Conservation (phyloP, 1,140 invertebrate genomes). For the Copidosoma floridanum region DNA sequence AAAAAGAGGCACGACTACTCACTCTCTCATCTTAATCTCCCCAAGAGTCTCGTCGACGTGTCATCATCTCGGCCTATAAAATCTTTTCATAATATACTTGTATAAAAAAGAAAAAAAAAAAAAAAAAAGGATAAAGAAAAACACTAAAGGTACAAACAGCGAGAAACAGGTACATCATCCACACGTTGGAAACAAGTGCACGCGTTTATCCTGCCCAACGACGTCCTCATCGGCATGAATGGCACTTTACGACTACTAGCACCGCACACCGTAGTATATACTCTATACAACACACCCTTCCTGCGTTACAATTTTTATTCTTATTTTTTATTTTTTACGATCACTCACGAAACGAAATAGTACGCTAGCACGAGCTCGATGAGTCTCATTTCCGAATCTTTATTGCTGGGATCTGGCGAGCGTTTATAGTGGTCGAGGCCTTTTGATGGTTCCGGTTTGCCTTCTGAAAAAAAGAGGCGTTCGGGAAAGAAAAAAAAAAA, state of each 20-base stretch:
- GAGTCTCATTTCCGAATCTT: constrained; percentile 41
- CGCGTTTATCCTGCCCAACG: not conserved
- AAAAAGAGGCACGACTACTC: not conserved
- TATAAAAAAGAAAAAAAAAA: too few relatives aligned
- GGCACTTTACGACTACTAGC: constrained; percentile 44
- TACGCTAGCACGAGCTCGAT: constrained; percentile 22
- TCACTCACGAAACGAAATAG: constrained; percentile 3
- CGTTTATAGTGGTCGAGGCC: constrained; percentile 7
- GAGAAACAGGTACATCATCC: constrained; percentile 8
- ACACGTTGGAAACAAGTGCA: not conserved
- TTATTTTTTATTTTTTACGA: constrained; percentile 8
- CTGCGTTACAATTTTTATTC: not conserved
- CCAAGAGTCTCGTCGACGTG: not conserved
- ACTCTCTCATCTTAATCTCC: not conserved
- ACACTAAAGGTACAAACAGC: not conserved
- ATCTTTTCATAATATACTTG: too few relatives aligned
- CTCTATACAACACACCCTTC: constrained; percentile 2
- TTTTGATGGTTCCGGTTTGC: constrained; percentile 2
- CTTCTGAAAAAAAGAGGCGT: too few relatives aligned
- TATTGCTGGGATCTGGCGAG: constrained; percentile 32
- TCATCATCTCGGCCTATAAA: too few relatives aligned
- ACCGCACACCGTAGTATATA: too few relatives aligned
- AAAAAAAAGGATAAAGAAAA: not conserved
- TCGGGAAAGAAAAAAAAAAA: too few relatives aligned
- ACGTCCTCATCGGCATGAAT: constrained; percentile 36